Conservation (phyloP, 2,888 invertebrate species). For the Apamea sordens region DNA sequence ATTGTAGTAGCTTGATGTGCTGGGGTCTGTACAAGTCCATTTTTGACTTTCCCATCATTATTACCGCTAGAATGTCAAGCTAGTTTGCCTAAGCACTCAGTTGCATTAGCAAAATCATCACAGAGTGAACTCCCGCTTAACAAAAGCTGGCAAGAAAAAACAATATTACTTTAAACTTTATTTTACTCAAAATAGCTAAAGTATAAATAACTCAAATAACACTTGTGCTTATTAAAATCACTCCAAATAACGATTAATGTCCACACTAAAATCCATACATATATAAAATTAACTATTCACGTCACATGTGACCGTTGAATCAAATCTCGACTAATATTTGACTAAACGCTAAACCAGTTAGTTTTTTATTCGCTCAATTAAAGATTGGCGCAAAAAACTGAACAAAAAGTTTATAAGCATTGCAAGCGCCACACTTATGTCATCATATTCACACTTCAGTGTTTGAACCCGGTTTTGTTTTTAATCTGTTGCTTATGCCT, state of each 20-base stretch:
- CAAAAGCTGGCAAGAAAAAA: background rate
- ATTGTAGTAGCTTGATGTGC: too few relatives aligned
- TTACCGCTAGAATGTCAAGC: background rate
- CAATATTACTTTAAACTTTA: too few relatives aligned
- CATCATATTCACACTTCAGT: constrained; percentile 27
- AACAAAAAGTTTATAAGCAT: constrained; percentile 42
- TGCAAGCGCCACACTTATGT: constrained; percentile 59
- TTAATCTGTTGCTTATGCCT: constrained; percentile 22
- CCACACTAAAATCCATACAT: constrained; percentile 4
- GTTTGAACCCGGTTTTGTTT: constrained; percentile 1
- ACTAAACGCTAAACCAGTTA: constrained; percentile 24
- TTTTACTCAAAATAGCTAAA: background rate
- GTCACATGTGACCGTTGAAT: constrained; percentile 8
- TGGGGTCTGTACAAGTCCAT: too few relatives aligned
- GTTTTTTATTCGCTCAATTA: constrained; percentile 48
- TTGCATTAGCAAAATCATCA: too few relatives aligned
- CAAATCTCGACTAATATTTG: constrained; percentile 34
- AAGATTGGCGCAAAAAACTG: constrained; percentile 43
- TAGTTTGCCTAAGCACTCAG: too few relatives aligned
- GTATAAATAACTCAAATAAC: background rate
- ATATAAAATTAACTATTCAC: background rate
- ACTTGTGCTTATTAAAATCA: background rate
- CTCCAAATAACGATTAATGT: constrained; percentile 13
- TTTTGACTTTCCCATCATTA: background rate
- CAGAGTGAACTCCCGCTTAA: too few relatives aligned